phyloP scores from a whole-genome alignment of 1,140 invertebrate species.

The Dermatophagoides farinae region DNA sequence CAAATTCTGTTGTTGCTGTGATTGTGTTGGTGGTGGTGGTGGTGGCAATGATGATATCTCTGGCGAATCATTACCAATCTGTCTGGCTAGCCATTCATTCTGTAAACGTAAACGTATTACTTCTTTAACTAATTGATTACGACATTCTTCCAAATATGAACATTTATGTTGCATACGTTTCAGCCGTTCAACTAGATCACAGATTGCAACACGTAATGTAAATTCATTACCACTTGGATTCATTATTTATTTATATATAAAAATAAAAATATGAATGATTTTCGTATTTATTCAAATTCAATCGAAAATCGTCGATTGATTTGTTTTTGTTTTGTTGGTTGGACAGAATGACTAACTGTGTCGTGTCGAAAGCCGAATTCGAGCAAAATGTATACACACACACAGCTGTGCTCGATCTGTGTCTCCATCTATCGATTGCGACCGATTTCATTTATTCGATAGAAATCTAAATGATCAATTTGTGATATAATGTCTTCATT shows the following conservation, averaged over 20 bases:
- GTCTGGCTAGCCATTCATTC: slow-evolving; percentile 4
- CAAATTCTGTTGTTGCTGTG: not conserved
- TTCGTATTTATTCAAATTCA: no score
- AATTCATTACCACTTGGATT: slow-evolving; percentile 11
- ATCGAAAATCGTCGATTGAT: no score
- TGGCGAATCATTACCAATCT: not conserved
- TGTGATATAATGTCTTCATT: no score
- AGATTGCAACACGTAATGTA: slow-evolving; percentile 11
- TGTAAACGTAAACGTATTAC: slow-evolving; percentile 11
- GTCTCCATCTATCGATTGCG: no score
- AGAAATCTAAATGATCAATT: no score
- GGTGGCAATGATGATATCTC: not conserved
- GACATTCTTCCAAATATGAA: slow-evolving; percentile 12
- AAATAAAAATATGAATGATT: not conserved
- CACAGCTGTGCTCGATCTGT: no score
- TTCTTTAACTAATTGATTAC: slow-evolving; percentile 14
- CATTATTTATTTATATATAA: not conserved
- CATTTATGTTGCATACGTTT: slow-evolving; percentile 14
- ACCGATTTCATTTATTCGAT: no score
- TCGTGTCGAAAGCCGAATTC: not conserved
- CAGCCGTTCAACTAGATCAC: slow-evolving; percentile 13
- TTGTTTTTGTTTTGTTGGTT: no score
- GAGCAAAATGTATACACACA: not conserved
- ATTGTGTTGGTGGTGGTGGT: not conserved
- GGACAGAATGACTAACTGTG: not conserved